Evolutionary conservation across 2,888 invertebrate genomes (phyloP).

Genomic region (Eupithecia abbreviata): DNA sequence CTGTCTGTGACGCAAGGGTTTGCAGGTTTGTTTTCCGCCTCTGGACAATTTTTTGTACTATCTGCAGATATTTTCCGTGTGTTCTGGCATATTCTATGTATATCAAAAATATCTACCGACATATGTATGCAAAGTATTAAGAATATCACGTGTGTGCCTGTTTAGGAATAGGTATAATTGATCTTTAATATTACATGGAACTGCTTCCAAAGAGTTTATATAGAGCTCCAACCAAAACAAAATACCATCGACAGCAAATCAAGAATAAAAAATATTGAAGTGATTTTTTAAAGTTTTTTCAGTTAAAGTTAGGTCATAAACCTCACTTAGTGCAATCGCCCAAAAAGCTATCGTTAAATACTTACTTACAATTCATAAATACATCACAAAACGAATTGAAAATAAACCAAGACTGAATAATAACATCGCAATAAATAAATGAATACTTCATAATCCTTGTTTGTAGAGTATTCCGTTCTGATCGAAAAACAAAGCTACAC

Average conservation of each 20-base stretch:
- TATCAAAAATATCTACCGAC: too few relatives aligned
- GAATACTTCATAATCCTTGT: neutral
- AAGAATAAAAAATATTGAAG: neutral
- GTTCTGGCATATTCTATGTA: too few relatives aligned
- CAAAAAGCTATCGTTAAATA: neutral
- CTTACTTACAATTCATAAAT: neutral
- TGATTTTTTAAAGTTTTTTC: neutral
- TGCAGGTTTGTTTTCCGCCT: too few relatives aligned
- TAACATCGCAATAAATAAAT: slow-evolving; percentile 3
- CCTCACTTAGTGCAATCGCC: neutral
- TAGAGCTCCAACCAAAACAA: neutral
- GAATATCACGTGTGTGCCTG: too few relatives aligned
- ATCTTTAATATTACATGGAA: neutral
- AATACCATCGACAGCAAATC: neutral
- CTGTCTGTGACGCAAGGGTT: too few relatives aligned
- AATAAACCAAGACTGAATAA: neutral
- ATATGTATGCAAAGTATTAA: too few relatives aligned
- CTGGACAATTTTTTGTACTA: too few relatives aligned
- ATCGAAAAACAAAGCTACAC: slow-evolving; percentile 18
- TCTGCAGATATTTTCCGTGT: too few relatives aligned
- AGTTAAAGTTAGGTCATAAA: neutral
- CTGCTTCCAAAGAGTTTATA: neutral
- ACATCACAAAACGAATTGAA: neutral
- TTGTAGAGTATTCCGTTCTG: slow-evolving; percentile 20
- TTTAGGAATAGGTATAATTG: too few relatives aligned